These are phyloP conservation scores for Amphiura filiformis DNA, from an alignment of 35 echinoderm and acorn worm species.

Conservation along the genomic window DNA sequence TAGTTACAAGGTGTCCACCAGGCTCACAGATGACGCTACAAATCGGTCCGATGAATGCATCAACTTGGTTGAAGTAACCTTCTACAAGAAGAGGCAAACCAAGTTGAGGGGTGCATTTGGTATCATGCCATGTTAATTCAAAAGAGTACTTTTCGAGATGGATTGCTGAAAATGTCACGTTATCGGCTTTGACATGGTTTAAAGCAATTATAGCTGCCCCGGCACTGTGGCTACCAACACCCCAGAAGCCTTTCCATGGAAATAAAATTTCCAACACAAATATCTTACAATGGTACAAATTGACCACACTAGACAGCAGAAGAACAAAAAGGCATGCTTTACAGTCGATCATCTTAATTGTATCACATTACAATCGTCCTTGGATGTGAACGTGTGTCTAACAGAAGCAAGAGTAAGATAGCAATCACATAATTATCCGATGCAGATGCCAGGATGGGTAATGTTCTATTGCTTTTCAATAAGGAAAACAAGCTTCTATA, in stretches of 20 bases:
- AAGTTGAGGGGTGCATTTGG: not conserved
- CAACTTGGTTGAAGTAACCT: not conserved
- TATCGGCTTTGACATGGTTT: not conserved
- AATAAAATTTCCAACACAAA: slow-evolving; percentile 26
- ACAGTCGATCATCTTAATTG: no score
- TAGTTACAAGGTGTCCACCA: slow-evolving; percentile 42
- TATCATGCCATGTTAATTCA: not conserved
- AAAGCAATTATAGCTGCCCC: not conserved
- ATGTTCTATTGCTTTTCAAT: no score
- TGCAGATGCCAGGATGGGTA: no score
- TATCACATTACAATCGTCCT: no score
- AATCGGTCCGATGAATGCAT: slow-evolving; percentile 64
- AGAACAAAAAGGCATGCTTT: not conserved
- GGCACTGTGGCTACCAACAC: not conserved
- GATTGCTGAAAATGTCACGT: not conserved
- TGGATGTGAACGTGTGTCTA: no score
- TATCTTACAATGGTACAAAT: not conserved
- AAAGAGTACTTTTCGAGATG: not conserved
- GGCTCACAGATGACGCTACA: slow-evolving; percentile 76
- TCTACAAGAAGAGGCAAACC: not conserved
- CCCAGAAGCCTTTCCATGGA: not conserved
- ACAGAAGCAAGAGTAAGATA: no score
- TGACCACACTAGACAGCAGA: not conserved
- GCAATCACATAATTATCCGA: no score
- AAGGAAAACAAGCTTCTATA: no score